Evolutionary conservation across 2,888 invertebrate species (phyloP).

Genomic region (Himalopsyche kuldschensis): DNA sequence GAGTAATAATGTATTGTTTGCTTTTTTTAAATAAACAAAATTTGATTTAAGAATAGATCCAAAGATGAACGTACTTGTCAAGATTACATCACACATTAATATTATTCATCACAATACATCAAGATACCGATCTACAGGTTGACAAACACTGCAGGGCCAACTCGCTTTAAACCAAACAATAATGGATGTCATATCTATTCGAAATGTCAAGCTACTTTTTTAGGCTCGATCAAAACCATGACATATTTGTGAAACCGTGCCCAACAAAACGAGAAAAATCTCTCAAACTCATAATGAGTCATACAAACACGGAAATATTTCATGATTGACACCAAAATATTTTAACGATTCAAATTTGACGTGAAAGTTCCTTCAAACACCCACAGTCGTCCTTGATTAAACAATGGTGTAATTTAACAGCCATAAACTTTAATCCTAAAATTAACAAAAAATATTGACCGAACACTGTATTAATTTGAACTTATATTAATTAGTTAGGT

Average conservation of each 20-base stretch:
- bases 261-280: not conserved
- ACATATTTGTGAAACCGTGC: not conserved
- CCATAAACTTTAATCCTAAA: too few relatives aligned
- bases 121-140: not conserved
- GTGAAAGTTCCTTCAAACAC: too few relatives aligned
- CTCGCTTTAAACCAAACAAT: not conserved
- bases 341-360: too few relatives aligned
- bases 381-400: too few relatives aligned
- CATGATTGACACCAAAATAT: too few relatives aligned
- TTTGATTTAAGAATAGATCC: not conserved
- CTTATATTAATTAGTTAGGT: too few relatives aligned
- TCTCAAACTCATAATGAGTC: not conserved
- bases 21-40: not conserved
- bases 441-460: too few relatives aligned
- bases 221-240: not conserved
- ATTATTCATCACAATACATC: not conserved
- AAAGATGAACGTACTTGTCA: not conserved
- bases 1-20: too few relatives aligned
- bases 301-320: not conserved
- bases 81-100: not conserved
- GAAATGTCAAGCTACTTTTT: not conserved
- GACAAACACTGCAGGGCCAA: not conserved
- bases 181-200: conserved; percentile 27
- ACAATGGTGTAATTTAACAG: too few relatives aligned
- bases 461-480: too few relatives aligned